Conservation (phyloP, 2,113 vertebrate genomes). For the Phasianus colchicus region DNA sequence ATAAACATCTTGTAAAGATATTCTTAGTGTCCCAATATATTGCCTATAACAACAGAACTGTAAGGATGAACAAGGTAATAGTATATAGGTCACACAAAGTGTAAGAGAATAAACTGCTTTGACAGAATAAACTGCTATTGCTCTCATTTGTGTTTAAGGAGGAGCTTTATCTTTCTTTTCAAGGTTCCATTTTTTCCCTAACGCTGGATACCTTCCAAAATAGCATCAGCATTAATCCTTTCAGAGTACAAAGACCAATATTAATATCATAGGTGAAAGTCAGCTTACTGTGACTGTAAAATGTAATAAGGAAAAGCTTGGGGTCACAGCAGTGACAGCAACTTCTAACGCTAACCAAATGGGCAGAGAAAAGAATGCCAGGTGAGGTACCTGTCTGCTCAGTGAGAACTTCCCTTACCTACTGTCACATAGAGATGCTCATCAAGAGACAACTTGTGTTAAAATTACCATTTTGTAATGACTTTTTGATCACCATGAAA, state of each 20-base stretch:
- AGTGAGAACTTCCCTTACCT: background rate
- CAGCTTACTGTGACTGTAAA: background rate
- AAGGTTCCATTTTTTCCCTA: background rate
- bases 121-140: background rate
- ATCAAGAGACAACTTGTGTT: background rate
- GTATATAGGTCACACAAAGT: background rate
- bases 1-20: background rate
- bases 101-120: background rate
- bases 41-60: background rate
- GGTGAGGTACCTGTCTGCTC: background rate
- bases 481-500: background rate
- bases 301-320: background rate
- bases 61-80: background rate
- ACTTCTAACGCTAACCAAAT: background rate
- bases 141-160: background rate
- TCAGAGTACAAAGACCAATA: background rate
- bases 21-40: background rate
- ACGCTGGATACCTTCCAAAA: background rate
- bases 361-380: background rate
- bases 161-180: background rate
- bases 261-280: background rate
- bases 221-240: background rate
- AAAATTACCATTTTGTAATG: background rate
- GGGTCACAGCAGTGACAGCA: background rate
- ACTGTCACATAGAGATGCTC: background rate